Evolutionary conservation across 92 coral and sea anemone species (phyloP).

Genomic region (Porites lobata): DNA sequence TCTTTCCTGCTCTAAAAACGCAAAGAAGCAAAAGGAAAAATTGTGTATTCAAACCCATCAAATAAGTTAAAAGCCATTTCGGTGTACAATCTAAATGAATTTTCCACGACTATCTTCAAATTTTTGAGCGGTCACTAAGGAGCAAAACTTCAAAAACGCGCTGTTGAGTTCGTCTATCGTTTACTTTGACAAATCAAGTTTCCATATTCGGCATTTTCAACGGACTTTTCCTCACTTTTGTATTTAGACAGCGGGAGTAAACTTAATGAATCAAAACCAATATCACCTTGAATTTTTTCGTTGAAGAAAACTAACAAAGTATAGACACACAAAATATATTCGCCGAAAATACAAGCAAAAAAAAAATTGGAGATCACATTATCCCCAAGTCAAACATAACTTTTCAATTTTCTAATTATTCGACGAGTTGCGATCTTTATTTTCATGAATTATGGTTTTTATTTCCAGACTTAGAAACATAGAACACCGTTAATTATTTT

Average conservation of each 20-base stretch:
- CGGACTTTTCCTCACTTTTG: not conserved
- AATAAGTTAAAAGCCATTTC: not conserved
- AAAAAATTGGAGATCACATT: not conserved
- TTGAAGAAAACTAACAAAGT: not conserved
- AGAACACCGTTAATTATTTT: not conserved
- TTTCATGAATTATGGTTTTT: not conserved
- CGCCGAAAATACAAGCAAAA: too few relatives aligned
- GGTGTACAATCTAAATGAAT: not conserved
- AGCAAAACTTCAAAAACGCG: not conserved
- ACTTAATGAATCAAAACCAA: not conserved
- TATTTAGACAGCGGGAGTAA: not conserved
- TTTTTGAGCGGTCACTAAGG: not conserved
- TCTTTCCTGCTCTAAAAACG: not conserved
- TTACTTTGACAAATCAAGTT: not conserved
- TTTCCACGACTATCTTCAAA: not conserved
- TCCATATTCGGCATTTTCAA: not conserved
- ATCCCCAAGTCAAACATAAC: slow-evolving; percentile 5
- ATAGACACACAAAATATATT: not conserved
- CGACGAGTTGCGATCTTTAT: not conserved
- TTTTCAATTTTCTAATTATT: not conserved
- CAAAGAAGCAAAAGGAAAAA: not conserved
- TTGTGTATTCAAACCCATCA: not conserved
- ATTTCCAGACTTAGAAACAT: not conserved
- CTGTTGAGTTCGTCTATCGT: not conserved
- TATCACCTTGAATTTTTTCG: not conserved